Conservation (phyloP, 2,888 invertebrate genomes). For the Conchocele bisecta region DNA sequence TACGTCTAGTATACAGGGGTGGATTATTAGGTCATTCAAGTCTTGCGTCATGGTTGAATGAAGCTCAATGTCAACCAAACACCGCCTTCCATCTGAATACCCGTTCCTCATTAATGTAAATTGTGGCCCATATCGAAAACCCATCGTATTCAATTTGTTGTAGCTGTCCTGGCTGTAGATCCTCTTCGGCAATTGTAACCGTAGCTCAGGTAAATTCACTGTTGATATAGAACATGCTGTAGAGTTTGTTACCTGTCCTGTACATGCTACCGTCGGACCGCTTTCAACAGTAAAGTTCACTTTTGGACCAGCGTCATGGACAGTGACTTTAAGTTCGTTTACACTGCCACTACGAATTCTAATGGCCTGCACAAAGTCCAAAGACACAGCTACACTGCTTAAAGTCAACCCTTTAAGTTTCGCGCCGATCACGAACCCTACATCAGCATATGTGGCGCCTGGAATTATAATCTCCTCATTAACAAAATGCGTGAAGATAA, state of each 20-base stretch:
- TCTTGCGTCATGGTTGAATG: neutral
- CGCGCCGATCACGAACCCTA: neutral
- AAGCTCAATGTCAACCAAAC: neutral
- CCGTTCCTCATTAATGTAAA: neutral
- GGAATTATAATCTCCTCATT: neutral
- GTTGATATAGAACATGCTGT: too few relatives aligned
- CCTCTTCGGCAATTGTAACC: neutral
- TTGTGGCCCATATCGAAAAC: conserved; percentile 6
- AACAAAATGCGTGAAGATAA: neutral
- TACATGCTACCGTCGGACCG: neutral
- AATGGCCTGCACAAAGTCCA: neutral
- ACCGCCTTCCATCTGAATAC: neutral
- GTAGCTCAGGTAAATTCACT: neutral
- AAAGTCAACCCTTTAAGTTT: neutral
- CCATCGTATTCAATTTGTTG: neutral
- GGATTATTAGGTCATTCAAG: conserved; percentile 1
- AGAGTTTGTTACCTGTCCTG: too few relatives aligned
- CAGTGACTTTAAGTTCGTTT: neutral
- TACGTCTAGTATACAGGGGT: conserved; percentile 24
- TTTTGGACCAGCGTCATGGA: neutral
- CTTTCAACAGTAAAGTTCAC: neutral
- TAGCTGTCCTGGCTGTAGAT: neutral
- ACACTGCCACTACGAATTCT: neutral
- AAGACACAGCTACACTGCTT: neutral
- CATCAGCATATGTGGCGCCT: neutral